These are phyloP conservation scores for Leiothrix lutea DNA, from an alignment of 2,113 vertebrate genomes.

Conservation along the genomic window DNA sequence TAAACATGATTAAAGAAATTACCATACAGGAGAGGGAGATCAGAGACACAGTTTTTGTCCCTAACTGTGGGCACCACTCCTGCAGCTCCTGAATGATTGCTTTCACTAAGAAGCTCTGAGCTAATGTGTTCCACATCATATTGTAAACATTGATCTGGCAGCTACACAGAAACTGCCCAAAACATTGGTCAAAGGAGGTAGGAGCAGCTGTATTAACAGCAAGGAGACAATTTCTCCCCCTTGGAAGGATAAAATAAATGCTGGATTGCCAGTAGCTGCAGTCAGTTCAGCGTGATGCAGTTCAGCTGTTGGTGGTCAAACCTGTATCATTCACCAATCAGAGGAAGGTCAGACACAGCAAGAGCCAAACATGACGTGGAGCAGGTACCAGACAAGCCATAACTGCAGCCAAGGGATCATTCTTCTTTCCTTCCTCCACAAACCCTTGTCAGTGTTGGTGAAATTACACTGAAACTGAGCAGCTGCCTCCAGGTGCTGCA, in stretches of 20 bases:
- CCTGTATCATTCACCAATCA: rapidly evolving
- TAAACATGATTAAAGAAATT: background rate
- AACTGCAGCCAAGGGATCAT: background rate
- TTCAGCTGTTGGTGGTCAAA: background rate
- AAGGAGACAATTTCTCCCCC: background rate
- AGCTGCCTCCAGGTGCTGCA: background rate
- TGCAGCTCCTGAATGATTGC: background rate
- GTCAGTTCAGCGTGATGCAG: background rate
- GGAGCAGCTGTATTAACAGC: background rate
- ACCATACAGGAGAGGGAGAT: background rate
- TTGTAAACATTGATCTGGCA: background rate
- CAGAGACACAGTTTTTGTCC: background rate
- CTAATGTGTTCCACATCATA: background rate
- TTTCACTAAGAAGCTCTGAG: background rate
- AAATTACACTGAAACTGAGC: background rate
- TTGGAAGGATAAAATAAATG: background rate
- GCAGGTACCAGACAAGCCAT: background rate
- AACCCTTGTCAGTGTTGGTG: background rate
- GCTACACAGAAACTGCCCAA: background rate
- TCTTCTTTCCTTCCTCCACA: background rate
- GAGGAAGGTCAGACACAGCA: background rate
- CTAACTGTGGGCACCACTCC: background rate
- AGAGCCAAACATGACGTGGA: background rate
- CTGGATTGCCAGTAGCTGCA: background rate
- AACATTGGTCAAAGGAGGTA: background rate